Conservation (phyloP, 2,888 invertebrate genomes). For the Rhimphoctona megacephalus region DNA sequence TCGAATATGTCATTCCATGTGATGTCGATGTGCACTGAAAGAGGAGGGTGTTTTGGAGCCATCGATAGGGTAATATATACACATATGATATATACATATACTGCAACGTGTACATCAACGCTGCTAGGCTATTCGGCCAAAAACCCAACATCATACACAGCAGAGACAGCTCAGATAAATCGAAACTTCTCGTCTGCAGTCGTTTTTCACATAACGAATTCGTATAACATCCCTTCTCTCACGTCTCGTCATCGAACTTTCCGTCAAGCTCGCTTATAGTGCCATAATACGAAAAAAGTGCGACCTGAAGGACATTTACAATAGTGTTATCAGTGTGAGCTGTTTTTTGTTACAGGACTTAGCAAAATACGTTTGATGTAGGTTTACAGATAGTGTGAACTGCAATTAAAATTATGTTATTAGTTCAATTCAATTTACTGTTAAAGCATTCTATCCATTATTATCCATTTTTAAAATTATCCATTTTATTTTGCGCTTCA, state of each 20-base stretch:
- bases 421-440: background rate
- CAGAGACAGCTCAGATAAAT: background rate
- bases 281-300: background rate
- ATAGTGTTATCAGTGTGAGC: background rate
- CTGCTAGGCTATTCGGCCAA: constrained; percentile 9
- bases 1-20: constrained; percentile 70
- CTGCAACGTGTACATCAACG: background rate
- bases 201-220: background rate
- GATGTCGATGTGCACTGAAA: constrained; percentile 53
- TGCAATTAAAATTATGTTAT: background rate
- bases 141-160: constrained; percentile 25
- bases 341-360: background rate
- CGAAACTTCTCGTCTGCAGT: constrained; percentile 39
- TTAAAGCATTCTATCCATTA: background rate
- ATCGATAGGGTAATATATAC: constrained; percentile 36
- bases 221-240: background rate
- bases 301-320: background rate
- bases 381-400: background rate
- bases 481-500: background rate
- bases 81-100: constrained; percentile 13
- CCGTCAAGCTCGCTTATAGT: background rate
- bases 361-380: background rate
- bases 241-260: constrained; percentile 16
- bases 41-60: constrained; percentile 26
- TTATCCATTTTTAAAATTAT: too few relatives aligned